Conservation (phyloP, 92 coral and sea anemone genomes). For the Porites divaricata region DNA sequence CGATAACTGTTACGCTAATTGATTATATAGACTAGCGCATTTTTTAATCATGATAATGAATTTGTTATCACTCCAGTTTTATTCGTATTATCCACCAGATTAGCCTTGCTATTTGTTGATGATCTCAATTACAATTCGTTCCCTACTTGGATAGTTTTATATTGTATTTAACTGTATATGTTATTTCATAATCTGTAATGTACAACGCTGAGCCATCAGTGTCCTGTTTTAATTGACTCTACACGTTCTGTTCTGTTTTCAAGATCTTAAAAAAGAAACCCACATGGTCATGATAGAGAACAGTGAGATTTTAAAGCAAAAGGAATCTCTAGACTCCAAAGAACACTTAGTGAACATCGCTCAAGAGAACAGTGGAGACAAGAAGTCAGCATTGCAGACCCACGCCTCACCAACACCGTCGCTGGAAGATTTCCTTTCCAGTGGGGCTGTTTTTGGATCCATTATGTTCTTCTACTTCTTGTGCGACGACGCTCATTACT, state of each 20-base stretch:
- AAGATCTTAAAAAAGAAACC: slow-evolving; percentile 1
- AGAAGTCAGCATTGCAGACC: slow-evolving; percentile 1
- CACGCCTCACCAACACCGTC: slow-evolving; percentile 11
- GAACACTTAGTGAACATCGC: background rate
- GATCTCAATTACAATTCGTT: no score
- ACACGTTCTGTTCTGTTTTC: background rate
- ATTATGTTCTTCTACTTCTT: slow-evolving; percentile 74
- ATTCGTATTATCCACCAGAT: no score
- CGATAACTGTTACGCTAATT: no score
- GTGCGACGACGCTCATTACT: slow-evolving; percentile 87
- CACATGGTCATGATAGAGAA: slow-evolving; percentile 12
- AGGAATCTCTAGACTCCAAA: background rate
- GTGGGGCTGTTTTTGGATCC: slow-evolving; percentile 57
- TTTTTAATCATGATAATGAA: no score
- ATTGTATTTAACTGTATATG: no score
- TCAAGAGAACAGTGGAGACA: background rate
- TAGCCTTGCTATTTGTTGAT: no score
- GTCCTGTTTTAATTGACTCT: background rate
- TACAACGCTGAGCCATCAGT: no score
- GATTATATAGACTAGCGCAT: no score
- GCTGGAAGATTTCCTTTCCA: slow-evolving; percentile 61
- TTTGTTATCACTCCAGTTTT: no score
- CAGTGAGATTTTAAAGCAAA: slow-evolving; percentile 13
- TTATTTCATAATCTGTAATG: no score
- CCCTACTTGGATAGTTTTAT: no score